Base-by-base conservation (phyloP, 2,797 vertebrate genomes). In the Megalops cyprinoides region DNA sequence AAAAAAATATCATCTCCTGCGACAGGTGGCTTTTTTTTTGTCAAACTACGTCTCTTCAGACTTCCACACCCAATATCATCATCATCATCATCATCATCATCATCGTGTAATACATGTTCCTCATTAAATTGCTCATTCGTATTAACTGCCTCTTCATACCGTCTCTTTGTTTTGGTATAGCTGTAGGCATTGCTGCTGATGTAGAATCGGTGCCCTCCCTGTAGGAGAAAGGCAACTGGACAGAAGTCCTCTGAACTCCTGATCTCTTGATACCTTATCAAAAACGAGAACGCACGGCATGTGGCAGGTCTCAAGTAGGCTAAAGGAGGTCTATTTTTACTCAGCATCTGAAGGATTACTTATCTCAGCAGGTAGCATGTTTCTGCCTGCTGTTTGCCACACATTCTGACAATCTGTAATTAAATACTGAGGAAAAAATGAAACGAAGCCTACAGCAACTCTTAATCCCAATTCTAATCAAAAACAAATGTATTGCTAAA, bases 21-120 rank as follows among this genome's bases (percentile, higher is more conserved):
- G 73, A 81, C 74, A 76, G 79, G 74, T 81, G 73, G 79, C 56
- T 75, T 74, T 49, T 75, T 74, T 49, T 60, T 49, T 74, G 37
- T 75, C 56, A 49, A 60, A 62, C 58, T 65, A 79, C 53, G 48
- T 39, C 71, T 55, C 18, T n/a, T 18, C 31, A 55, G 34, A 55
- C 15, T 18, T 49, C 23, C 39, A 15, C 18, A 34, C 2, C 44
- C 60, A 76, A 20, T 23, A 4, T 23, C 4, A 51, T 8, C 76
- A 9, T 37, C n/a, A 46, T 23, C 23, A 34, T 8, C 53, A 74
- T n/a, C 18, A 28, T 7, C 25, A 37, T 62, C 7, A 39, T 28
- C 31, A 75, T 53, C 18, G 34, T 20, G 10, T 23, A 49, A 28
- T 48, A 48, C 14, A 48, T 74, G 49, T 48, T 46, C 12, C 44